Evolutionary conservation across 2,888 invertebrate genomes (phyloP).

Genomic region (Microctonus hyperodae): DNA sequence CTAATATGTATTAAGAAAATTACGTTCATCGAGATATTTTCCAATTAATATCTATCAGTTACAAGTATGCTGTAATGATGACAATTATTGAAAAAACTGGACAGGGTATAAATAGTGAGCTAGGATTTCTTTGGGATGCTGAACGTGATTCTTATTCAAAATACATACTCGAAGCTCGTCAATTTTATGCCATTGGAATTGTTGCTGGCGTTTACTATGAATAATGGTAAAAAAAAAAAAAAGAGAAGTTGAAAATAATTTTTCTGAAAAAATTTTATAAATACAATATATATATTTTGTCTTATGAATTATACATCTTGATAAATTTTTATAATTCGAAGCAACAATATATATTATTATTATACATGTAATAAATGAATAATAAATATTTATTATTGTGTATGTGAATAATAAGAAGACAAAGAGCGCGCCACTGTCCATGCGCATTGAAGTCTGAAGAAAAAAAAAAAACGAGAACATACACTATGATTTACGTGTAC

Average conservation of each 20-base stretch:
- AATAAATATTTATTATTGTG: too few relatives aligned
- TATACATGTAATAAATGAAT: too few relatives aligned
- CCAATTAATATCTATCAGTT: conserved; percentile 39
- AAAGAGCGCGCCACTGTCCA: background rate
- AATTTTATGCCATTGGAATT: conserved; percentile 45
- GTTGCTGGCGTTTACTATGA: conserved; percentile 50
- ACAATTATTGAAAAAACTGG: conserved; percentile 49
- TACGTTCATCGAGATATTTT: too few relatives aligned
- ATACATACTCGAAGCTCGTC: conserved; percentile 42
- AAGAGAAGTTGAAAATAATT: background rate
- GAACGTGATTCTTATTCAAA: conserved; percentile 47
- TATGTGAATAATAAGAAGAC: background rate
- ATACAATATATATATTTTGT: background rate
- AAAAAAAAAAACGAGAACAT: too few relatives aligned
- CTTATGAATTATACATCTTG: too few relatives aligned
- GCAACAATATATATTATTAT: too few relatives aligned
- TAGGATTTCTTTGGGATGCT: conserved; percentile 49
- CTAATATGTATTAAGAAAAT: background rate
- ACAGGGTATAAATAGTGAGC: conserved; percentile 38
- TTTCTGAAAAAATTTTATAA: background rate
- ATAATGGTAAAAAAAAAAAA: conserved; percentile 30
- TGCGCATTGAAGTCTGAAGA: too few relatives aligned
- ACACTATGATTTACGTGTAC: background rate
- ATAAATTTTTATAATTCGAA: too few relatives aligned
- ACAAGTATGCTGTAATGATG: conserved; percentile 48